A percentile compares a stretch with the other conserved stretches of the same genome.
Evolutionary conservation across 2,888 invertebrate genomes (phyloP).

Genomic region (Drosophila diplacantha): DNA sequence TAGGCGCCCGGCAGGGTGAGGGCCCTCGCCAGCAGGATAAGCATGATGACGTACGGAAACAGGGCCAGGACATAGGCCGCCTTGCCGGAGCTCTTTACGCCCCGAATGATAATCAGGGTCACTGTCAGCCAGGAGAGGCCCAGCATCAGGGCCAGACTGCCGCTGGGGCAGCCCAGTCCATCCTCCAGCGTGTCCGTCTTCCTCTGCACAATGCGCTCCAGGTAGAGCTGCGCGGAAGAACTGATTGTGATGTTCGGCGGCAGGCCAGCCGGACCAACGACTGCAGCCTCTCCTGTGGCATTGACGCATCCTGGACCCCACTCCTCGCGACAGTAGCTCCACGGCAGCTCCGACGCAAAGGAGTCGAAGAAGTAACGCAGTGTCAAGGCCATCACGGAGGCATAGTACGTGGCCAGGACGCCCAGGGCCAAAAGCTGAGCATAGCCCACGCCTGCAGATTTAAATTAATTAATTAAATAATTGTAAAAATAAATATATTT

Average conservation of each 20-base stretch:
- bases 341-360: constrained; percentile 81
- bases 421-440: constrained; percentile 80
- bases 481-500: too few relatives aligned
- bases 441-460: constrained; percentile 81
- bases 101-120: constrained; percentile 79
- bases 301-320: constrained; percentile 79
- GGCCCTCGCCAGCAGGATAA: constrained; percentile 81
- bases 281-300: constrained; percentile 35
- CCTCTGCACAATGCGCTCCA: constrained; percentile 77
- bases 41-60: constrained; percentile 83
- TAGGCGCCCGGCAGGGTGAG: constrained; percentile 81
- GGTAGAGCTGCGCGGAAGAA: constrained; percentile 76
- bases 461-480: too few relatives aligned
- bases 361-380: constrained; percentile 82
- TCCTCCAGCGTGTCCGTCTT: constrained; percentile 78
- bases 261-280: constrained; percentile 7
- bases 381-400: constrained; percentile 83
- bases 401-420: constrained; percentile 83
- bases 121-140: constrained; percentile 80
- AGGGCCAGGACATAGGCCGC: constrained; percentile 85
- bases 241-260: constrained; percentile 33
- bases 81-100: constrained; percentile 81
- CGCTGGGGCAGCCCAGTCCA: constrained; percentile 80
- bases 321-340: constrained; percentile 80
- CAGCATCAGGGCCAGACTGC: constrained; percentile 79